Conservation (phyloP, 1,140 invertebrate genomes). For the Dendrolimus punctatus region DNA sequence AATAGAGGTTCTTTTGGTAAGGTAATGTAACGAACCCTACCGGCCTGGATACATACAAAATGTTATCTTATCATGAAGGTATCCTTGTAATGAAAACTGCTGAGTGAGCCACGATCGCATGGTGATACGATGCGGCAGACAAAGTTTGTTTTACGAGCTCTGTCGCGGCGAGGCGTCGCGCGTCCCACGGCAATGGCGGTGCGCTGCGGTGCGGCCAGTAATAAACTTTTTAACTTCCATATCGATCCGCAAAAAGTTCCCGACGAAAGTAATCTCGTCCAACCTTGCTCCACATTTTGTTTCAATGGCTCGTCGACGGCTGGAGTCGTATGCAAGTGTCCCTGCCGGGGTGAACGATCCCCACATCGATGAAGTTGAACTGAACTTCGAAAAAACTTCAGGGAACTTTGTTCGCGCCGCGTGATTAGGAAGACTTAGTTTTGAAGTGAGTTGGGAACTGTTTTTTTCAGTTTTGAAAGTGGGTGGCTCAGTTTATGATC, state of each 20-base stretch:
- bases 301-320: conserved; percentile 46
- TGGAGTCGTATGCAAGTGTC: conserved; percentile 65
- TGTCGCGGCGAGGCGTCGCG: conserved; percentile 12
- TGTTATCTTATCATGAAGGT: background rate
- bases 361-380: conserved; percentile 63
- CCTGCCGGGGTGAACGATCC: conserved; percentile 61
- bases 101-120: conserved; percentile 10
- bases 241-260: conserved; percentile 65
- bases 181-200: background rate
- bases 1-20: conserved; percentile 57
- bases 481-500: conserved; percentile 69
- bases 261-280: conserved; percentile 60
- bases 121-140: conserved; percentile 7
- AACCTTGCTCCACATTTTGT: conserved; percentile 70
- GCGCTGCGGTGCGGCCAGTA: conserved; percentile 22
- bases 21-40: conserved; percentile 4
- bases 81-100: conserved; percentile 24
- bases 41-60: background rate
- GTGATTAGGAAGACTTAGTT: conserved; percentile 72
- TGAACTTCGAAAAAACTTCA: conserved; percentile 66
- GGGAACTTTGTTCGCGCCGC: conserved; percentile 61
- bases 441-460: conserved; percentile 65
- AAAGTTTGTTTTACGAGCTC: conserved; percentile 38
- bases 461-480: conserved; percentile 69
- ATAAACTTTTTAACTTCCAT: conserved; percentile 60